These are phyloP conservation scores for Camelus bactrianus DNA, from an alignment of 2,113 vertebrate species.

Conservation along the genomic window DNA sequence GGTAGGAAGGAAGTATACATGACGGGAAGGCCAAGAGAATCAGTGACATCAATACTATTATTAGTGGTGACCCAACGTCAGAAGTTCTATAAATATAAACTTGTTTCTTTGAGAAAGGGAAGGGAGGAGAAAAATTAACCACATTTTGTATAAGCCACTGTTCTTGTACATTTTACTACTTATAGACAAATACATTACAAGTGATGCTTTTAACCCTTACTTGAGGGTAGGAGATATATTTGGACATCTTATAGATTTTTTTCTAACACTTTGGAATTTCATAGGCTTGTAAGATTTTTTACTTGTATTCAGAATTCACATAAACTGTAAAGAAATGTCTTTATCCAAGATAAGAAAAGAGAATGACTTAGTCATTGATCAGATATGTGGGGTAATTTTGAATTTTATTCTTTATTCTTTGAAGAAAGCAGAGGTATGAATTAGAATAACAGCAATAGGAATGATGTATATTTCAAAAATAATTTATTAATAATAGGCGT, in stretches of 20 bases:
- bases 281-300: neutral
- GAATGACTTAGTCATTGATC: neutral
- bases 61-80: neutral
- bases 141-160: neutral
- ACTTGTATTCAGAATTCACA: neutral
- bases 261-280: constrained; percentile 7
- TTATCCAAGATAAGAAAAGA: neutral
- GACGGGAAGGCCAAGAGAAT: neutral
- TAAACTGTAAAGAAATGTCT: neutral
- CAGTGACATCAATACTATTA: neutral
- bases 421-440: neutral
- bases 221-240: neutral
- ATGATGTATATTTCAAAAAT: neutral
- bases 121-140: neutral
- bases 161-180: neutral
- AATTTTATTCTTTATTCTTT: constrained; percentile 1
- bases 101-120: neutral
- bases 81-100: neutral
- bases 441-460: neutral
- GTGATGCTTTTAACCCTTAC: neutral
- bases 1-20: neutral
- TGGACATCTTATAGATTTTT: neutral
- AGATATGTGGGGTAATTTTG: constrained; percentile 16
- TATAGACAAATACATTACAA: neutral
- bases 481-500: neutral